Conservation (phyloP, 2,888 invertebrate species). For the Thecocarcelia acutangulata region DNA sequence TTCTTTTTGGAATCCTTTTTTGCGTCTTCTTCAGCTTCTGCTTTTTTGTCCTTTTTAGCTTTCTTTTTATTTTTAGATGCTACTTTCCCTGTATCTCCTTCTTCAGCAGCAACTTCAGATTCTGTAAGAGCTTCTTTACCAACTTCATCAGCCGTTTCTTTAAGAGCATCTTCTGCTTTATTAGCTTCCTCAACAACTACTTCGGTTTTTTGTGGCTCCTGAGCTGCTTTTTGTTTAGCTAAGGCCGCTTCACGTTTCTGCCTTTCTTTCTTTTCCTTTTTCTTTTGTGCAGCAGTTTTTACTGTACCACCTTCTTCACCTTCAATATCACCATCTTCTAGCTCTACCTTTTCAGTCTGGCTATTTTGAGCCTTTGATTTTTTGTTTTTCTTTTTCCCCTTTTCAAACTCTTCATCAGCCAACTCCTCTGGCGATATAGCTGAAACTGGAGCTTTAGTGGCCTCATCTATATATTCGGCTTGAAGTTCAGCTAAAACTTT, state of each 20-base stretch:
- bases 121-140: conserved; percentile 62
- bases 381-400: conserved; percentile 77
- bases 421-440: conserved; percentile 76
- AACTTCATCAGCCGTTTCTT: conserved; percentile 71
- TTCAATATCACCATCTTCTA: conserved; percentile 76
- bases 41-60: conserved; percentile 81
- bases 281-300: conserved; percentile 93
- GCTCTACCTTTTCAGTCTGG: conserved; percentile 70
- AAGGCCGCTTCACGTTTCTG: conserved; percentile 87
- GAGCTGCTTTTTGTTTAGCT: conserved; percentile 78
- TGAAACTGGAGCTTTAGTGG: conserved; percentile 82
- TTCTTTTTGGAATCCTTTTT: conserved; percentile 83
- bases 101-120: conserved; percentile 75
- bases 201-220: conserved; percentile 74
- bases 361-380: conserved; percentile 70
- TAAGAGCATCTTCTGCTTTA: conserved; percentile 72
- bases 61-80: conserved; percentile 78
- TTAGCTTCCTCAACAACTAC: conserved; percentile 79
- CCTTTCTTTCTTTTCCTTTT: conserved; percentile 93
- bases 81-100: conserved; percentile 64
- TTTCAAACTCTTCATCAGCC: conserved; percentile 79
- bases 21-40: conserved; percentile 82
- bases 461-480: conserved; percentile 89
- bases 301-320: conserved; percentile 84
- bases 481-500: conserved; percentile 90